These are phyloP conservation scores for Ylistrum balloti DNA, from an alignment of 1,140 invertebrate species.

Conservation along the genomic window DNA sequence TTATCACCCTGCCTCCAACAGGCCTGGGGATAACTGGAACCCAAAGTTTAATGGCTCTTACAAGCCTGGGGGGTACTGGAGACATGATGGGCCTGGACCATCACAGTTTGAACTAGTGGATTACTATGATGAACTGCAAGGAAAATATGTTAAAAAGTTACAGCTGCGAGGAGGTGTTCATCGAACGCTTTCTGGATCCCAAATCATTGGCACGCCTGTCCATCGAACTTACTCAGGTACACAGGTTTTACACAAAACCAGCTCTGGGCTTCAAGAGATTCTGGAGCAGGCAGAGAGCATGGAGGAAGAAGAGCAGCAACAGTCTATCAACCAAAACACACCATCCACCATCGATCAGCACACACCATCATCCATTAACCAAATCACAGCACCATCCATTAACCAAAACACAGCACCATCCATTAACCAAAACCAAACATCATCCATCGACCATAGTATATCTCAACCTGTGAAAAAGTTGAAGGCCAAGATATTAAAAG, in stretches of 20 bases:
- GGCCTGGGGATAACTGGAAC: constrained; percentile 57
- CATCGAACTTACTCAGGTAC: constrained; percentile 61
- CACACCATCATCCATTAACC: neutral
- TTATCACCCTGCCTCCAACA: constrained; percentile 52
- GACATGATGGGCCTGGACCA: constrained; percentile 60
- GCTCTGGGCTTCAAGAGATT: constrained; percentile 64
- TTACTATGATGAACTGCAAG: constrained; percentile 67
- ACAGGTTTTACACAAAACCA: constrained; percentile 59
- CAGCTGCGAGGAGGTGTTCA: constrained; percentile 50
- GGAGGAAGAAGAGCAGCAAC: constrained; percentile 50
- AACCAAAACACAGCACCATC: neutral
- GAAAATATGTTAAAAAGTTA: constrained; percentile 59
- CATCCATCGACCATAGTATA: neutral
- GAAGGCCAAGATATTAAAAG: constrained; percentile 9
- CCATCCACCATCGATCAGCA: neutral
- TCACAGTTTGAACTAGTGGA: constrained; percentile 70
- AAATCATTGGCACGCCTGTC: constrained; percentile 53
- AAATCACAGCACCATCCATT: constrained; percentile 43
- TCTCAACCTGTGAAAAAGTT: constrained; percentile 26
- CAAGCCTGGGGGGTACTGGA: constrained; percentile 52
- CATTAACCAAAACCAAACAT: neutral
- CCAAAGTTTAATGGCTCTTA: constrained; percentile 54
- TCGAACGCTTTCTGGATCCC: constrained; percentile 59
- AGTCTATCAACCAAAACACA: constrained; percentile 13
- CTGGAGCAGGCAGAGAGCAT: constrained; percentile 58